Evolutionary conservation across 2,113 vertebrate genomes (phyloP).

Genomic region (Osmerus eperlanus): DNA sequence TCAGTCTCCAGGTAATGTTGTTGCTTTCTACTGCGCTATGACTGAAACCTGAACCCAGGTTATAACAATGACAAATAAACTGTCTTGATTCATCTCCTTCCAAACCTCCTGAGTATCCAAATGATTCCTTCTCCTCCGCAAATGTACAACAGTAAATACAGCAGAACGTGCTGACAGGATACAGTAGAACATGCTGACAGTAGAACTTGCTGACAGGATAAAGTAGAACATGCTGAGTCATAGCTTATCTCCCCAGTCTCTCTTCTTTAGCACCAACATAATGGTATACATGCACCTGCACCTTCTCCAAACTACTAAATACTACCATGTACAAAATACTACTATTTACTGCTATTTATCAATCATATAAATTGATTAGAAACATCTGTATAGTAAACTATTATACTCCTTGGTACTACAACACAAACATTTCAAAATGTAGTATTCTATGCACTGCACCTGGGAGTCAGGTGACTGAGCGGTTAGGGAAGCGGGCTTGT

Average conservation of each 20-base stretch:
- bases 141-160: neutral
- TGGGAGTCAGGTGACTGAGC: too few relatives aligned
- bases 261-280: constrained; percentile 30
- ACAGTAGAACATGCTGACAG: too few relatives aligned
- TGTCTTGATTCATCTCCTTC: constrained; percentile 42
- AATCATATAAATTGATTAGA: too few relatives aligned
- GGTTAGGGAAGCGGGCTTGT: too few relatives aligned
- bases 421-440: too few relatives aligned
- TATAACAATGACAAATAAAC: constrained; percentile 63
- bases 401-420: too few relatives aligned
- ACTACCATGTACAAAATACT: too few relatives aligned
- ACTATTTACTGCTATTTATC: too few relatives aligned
- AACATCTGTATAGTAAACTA: too few relatives aligned
- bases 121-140: constrained; percentile 5
- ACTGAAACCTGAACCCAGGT: constrained; percentile 39
- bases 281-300: neutral
- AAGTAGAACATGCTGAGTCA: constrained; percentile 15
- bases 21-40: constrained; percentile 13
- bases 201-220: too few relatives aligned
- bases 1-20: neutral
- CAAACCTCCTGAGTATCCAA: neutral
- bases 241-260: constrained; percentile 53
- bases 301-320: too few relatives aligned
- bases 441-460: too few relatives aligned
- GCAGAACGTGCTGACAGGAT: neutral